Base-by-base conservation (phyloP, 2,113 vertebrate genomes). In the Chaetodon trifascialis region DNA sequence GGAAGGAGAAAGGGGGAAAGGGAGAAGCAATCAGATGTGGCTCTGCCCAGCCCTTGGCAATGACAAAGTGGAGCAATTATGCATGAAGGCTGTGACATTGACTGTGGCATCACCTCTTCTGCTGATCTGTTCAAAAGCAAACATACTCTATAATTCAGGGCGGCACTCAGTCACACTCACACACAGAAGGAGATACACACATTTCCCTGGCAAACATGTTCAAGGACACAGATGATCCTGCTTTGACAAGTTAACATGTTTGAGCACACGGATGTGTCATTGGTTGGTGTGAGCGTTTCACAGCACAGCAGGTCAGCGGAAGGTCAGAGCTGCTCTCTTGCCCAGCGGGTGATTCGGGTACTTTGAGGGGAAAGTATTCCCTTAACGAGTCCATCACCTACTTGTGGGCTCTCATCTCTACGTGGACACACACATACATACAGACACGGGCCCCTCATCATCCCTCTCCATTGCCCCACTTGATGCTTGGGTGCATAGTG, bases 11-110 rank as follows among this genome's bases (percentile, higher is more conserved):
- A 68, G 66, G 42, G 60, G 60, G 52, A 3, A 19, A 52, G 46
- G 34, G 79, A 70, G 82, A 83, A 65, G 77, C 62, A 85, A 89
- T 91, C 88, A 86, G 83, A 91, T 79, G 88, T 82, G 85, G 83
- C 69, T 86, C 64, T 86, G 84, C 75, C 75, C 83, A 30, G 87
- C 92, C 91, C 2, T 69, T 92, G 92, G 90, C 92, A 91, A 92
- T 94, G 93, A 95, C 92, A 91, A 92, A 93, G 91, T 90, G 85
- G 82, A 89, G 88, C 89, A 94, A 94, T 95, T 94, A 93, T 90
- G 89, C 93, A 93, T 92, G 90, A 94, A 92, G 89, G 91, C 86
- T 90, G 79, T 91, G 92, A 92, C 91, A 93, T 91, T 93, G 93
- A 92, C 85, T 86, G 83, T 91, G 90, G 80, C 86, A 82, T 93